Percentiles rank a stretch among this genome's conserved stretches.
Conservation (phyloP, 2,113 vertebrate species). For the Strix aluco region DNA sequence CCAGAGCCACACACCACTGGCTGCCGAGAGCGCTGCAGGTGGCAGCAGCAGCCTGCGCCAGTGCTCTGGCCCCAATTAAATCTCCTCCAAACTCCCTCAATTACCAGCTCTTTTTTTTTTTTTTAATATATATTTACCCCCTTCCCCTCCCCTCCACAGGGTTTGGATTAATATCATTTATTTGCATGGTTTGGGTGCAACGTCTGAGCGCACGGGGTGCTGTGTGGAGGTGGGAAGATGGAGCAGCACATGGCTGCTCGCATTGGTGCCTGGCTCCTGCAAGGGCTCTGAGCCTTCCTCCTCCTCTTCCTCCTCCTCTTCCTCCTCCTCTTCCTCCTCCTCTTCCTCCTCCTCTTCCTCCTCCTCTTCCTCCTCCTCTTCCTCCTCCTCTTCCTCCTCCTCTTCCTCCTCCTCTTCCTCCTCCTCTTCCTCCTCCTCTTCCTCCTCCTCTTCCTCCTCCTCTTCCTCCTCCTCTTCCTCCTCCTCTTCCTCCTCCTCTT, state of each 20-base stretch:
- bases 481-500: neutral
- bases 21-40: constrained; percentile 39
- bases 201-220: fast-evolving
- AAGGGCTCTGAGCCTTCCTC: neutral
- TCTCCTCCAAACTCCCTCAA: constrained; percentile 4
- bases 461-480: neutral
- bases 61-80: constrained; percentile 24
- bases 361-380: neutral
- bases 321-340: neutral
- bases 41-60: constrained; percentile 52
- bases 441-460: neutral
- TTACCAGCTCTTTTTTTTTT: neutral
- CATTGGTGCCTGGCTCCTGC: fast-evolving
- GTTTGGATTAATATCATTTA: neutral
- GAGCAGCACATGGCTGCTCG: neutral
- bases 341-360: neutral
- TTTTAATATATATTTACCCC: neutral
- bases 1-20: neutral
- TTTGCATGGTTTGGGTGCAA: neutral
- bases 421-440: neutral
- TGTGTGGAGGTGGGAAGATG: neutral
- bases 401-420: neutral
- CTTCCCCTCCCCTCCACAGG: fast-evolving
- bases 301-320: neutral
- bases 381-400: neutral